A percentile compares a stretch with the other conserved stretches of the same genome.
Evolutionary conservation across 92 coral and sea anemone species (phyloP).

Genomic region (Epizoanthus ramosus): DNA sequence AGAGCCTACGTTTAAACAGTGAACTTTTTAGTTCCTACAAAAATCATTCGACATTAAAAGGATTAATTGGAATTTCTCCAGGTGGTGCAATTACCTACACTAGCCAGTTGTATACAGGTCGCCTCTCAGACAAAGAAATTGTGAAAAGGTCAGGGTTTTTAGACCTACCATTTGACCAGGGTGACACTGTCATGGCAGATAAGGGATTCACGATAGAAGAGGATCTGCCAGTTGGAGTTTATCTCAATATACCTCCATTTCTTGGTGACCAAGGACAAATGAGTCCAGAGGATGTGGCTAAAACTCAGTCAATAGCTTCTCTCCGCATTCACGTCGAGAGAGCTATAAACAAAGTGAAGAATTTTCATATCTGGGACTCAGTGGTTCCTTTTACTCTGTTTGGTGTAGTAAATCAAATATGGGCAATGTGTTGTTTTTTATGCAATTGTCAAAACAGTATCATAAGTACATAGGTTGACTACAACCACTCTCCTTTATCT

Average conservation of each 20-base stretch:
- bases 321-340: background rate
- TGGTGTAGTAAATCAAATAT: conserved; percentile 18
- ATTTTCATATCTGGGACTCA: conserved; percentile 15
- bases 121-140: conserved; percentile 8
- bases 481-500: background rate
- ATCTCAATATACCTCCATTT: conserved; percentile 1
- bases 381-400: background rate
- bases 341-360: conserved; percentile 11
- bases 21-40: conserved; percentile 7
- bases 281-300: conserved; percentile 17
- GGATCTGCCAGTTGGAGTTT: background rate
- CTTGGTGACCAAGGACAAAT: conserved; percentile 7
- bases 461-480: background rate
- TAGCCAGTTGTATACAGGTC: conserved; percentile 8
- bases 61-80: background rate
- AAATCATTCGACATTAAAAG: background rate
- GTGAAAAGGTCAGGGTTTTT: background rate
- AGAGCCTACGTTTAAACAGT: background rate
- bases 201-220: background rate
- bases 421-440: conserved; percentile 6
- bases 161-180: background rate
- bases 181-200: conserved; percentile 10
- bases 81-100: background rate
- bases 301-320: conserved; percentile 16
- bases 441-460: conserved; percentile 14